A percentile compares a stretch with the other conserved stretches of the same genome.
phyloP scores from a whole-genome alignment of 2,797 vertebrate genomes.

The Chrysocyon brachyurus region DNA sequence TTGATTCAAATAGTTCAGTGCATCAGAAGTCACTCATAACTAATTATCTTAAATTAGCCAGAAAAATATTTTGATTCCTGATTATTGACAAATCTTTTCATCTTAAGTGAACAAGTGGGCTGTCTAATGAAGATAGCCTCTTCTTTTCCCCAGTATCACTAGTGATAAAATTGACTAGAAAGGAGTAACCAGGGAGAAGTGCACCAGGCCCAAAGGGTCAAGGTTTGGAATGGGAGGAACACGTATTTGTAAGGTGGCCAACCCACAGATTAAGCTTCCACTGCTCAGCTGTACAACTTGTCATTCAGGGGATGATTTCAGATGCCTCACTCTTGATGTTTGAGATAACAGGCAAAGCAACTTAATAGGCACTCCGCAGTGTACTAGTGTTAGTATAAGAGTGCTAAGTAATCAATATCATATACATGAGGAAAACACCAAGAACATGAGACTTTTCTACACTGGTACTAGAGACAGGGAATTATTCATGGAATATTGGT shows the following conservation, averaged over 20 bases:
- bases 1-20: neutral
- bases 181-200: neutral
- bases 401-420: slow-evolving; percentile 6
- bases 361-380: neutral
- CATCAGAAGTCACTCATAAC: slow-evolving; percentile 25
- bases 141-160: neutral
- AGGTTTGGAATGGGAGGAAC: neutral
- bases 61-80: slow-evolving; percentile 4
- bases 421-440: neutral
- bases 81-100: neutral
- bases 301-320: neutral
- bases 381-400: neutral
- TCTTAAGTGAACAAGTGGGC: neutral
- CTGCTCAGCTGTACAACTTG: neutral
- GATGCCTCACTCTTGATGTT: neutral
- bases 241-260: neutral
- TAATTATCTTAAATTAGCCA: neutral
- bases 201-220: neutral
- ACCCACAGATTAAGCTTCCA: neutral
- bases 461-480: neutral
- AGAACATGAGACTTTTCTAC: neutral
- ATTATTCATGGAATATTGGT: neutral
- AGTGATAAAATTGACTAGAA: neutral
- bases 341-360: neutral
- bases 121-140: neutral